Percentiles rank a stretch among this genome's conserved stretches.
Evolutionary conservation across 2,888 invertebrate genomes (phyloP).

Genomic region (Atrina japonica): DNA sequence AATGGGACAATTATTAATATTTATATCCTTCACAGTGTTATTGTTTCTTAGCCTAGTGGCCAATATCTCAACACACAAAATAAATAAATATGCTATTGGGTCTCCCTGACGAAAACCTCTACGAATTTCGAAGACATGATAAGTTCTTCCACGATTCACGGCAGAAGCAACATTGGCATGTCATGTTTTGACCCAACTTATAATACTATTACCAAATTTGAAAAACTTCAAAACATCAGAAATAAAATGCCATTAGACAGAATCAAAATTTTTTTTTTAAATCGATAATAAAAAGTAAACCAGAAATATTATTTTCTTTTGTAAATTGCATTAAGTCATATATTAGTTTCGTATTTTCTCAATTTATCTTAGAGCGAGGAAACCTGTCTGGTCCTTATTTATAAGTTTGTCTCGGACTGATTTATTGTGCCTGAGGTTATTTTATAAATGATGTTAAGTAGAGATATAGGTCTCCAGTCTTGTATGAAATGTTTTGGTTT

Average conservation of each 20-base stretch:
- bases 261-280: constrained; percentile 22
- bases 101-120: constrained; percentile 23
- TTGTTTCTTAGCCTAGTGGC: background rate
- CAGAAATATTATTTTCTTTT: constrained; percentile 3
- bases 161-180: constrained; percentile 9
- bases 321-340: constrained; percentile 3
- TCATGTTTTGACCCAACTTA: constrained; percentile 24
- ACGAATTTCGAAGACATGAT: constrained; percentile 1
- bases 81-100: background rate
- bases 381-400: constrained; percentile 6
- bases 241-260: constrained; percentile 19
- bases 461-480: constrained; percentile 27
- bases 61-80: constrained; percentile 7
- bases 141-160: constrained; percentile 6
- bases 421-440: constrained; percentile 18
- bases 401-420: constrained; percentile 2
- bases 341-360: constrained; percentile 20
- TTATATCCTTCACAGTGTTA: background rate
- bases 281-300: background rate
- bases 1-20: constrained; percentile 6
- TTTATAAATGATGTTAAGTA: constrained; percentile 18
- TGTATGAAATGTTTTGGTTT: constrained; percentile 5
- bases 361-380: constrained; percentile 15
- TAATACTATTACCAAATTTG: constrained; percentile 14
- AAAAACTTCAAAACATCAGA: constrained; percentile 3